phyloP scores from a whole-genome alignment of 2,888 invertebrate genomes.

The Myathropa florea region DNA sequence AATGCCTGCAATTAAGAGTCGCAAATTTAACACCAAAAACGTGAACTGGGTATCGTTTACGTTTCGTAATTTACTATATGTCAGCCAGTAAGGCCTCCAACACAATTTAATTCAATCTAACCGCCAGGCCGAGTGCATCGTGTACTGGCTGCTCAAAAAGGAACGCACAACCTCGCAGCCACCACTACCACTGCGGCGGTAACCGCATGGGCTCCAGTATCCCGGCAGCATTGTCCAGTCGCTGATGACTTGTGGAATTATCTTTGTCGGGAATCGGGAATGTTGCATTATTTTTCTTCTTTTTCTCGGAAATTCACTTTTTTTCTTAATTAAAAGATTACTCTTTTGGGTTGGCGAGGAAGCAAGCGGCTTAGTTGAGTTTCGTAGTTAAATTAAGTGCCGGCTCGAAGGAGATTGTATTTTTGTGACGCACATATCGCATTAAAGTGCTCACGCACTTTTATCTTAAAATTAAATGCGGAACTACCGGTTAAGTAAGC shows the following conservation, averaged over 20 bases:
- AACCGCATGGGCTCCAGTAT: neutral
- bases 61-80: conserved; percentile 53
- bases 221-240: conserved; percentile 2
- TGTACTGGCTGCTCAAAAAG: neutral
- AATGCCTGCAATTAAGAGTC: conserved; percentile 57
- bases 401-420: neutral
- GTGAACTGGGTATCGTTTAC: conserved; percentile 43
- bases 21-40: conserved; percentile 64
- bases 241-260: conserved; percentile 48
- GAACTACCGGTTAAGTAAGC: neutral
- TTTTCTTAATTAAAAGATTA: conserved; percentile 62
- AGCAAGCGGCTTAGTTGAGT: neutral
- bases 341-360: neutral
- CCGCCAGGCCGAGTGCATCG: conserved; percentile 1
- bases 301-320: conserved; percentile 35
- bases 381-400: neutral
- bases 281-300: conserved; percentile 2
- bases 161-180: neutral
- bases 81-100: conserved; percentile 56
- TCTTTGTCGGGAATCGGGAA: conserved; percentile 30
- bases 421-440: conserved; percentile 24
- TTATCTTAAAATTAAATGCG: neutral
- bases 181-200: neutral
- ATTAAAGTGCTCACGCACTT: conserved; percentile 11
- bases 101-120: conserved; percentile 60